These are phyloP conservation scores for Enteromius afrohamiltoni DNA, from an alignment of 2,797 vertebrate species.

Conservation along the genomic window DNA sequence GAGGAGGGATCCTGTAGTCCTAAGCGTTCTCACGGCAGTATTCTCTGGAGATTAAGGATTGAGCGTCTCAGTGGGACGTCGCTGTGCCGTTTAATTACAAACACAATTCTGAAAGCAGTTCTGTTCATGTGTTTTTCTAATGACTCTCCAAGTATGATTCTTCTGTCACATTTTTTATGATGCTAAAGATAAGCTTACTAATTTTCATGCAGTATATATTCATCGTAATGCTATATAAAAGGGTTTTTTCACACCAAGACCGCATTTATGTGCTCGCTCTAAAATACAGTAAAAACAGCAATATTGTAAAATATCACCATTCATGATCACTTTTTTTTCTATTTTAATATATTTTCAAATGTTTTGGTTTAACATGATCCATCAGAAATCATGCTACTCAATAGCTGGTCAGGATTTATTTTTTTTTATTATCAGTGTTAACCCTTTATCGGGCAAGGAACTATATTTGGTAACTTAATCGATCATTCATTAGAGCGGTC, in stretches of 20 bases:
- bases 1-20: constrained; percentile 29
- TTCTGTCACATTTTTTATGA: constrained; percentile 1
- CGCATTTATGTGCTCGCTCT: not conserved
- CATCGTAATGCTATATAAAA: not conserved
- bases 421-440: not conserved
- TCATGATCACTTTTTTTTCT: not conserved
- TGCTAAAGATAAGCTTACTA: not conserved
- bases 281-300: not conserved
- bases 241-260: not conserved
- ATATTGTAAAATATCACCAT: not conserved
- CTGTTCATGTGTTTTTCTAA: not conserved
- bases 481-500: too few species aligned
- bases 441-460: too few species aligned
- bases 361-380: not conserved
- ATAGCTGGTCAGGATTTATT: not conserved
- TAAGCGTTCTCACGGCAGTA: constrained; percentile 15
- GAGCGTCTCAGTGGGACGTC: constrained; percentile 9
- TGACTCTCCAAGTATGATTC: constrained; percentile 8
- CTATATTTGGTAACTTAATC: too few species aligned
- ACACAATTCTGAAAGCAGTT: not conserved
- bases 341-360: not conserved
- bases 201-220: not conserved
- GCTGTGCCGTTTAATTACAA: constrained; percentile 24
- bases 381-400: not conserved
- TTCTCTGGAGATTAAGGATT: constrained; percentile 31